These are phyloP conservation scores for Ctenoplectra terminalis DNA, from an alignment of 1,140 invertebrate species.

Conservation along the genomic window DNA sequence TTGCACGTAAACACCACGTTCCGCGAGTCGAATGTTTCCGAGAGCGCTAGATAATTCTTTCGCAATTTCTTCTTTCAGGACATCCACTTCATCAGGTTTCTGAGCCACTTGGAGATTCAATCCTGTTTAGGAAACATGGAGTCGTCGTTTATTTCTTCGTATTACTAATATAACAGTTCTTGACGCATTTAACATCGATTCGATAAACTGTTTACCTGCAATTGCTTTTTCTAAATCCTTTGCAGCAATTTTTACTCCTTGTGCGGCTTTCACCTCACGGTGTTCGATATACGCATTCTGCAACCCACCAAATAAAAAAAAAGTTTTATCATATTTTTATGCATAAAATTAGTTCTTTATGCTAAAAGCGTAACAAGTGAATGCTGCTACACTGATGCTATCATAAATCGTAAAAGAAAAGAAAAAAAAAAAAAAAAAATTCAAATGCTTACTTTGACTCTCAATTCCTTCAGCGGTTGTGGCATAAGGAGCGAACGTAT, in stretches of 20 bases:
- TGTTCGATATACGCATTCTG: slow-evolving; percentile 98
- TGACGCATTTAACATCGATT: background rate
- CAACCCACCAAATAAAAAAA: slow-evolving; percentile 62
- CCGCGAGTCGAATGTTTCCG: slow-evolving; percentile 94
- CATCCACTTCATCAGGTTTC: slow-evolving; percentile 96
- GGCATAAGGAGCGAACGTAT: slow-evolving; percentile 98
- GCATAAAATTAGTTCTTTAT: background rate
- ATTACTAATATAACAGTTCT: background rate
- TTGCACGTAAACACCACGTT: slow-evolving; percentile 98
- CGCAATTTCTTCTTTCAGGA: slow-evolving; percentile 90
- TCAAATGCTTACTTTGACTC: slow-evolving; percentile 91
- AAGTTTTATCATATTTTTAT: background rate
- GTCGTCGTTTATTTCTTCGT: background rate
- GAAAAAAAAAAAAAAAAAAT: background rate
- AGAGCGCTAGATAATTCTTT: slow-evolving; percentile 93
- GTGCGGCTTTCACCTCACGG: slow-evolving; percentile 97
- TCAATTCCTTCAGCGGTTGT: slow-evolving; percentile 98
- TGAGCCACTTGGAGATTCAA: slow-evolving; percentile 94
- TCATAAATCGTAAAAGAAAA: no score
- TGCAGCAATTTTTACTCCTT: slow-evolving; percentile 98
- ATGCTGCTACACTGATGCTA: no score
- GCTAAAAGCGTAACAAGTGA: background rate
- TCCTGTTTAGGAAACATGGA: slow-evolving; percentile 78
- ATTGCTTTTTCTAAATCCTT: slow-evolving; percentile 99
- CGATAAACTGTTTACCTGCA: slow-evolving; percentile 85